These are phyloP conservation scores for Trachelus troglodyta DNA, from an alignment of 2,888 invertebrate genomes.

Conservation along the genomic window DNA sequence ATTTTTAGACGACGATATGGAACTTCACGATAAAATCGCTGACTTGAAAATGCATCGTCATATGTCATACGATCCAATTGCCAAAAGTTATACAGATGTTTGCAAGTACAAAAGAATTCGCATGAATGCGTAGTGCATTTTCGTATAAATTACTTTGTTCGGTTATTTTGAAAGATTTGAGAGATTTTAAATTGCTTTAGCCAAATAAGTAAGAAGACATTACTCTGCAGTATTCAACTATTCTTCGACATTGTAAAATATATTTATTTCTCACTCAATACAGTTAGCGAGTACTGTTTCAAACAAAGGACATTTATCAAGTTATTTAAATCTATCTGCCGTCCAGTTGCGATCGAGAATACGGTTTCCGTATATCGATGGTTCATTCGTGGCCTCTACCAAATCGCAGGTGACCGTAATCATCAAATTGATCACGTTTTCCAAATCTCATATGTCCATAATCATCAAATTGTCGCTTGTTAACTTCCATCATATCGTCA, in stretches of 20 bases:
- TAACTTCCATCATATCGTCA: slow-evolving; percentile 66
- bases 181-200: neutral
- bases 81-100: slow-evolving; percentile 20
- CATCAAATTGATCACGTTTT: slow-evolving; percentile 77
- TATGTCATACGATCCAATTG: slow-evolving; percentile 23
- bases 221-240: neutral
- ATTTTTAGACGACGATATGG: slow-evolving; percentile 49
- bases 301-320: neutral
- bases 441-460: slow-evolving; percentile 74
- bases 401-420: slow-evolving; percentile 81
- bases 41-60: slow-evolving; percentile 34
- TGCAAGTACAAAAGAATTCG: neutral
- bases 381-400: slow-evolving; percentile 68
- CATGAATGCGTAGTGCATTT: neutral
- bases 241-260: slow-evolving; percentile 1
- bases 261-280: neutral
- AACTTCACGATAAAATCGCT: slow-evolving; percentile 39
- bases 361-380: neutral
- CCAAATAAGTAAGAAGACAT: neutral
- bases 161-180: neutral
- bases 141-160: neutral
- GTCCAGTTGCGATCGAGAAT: neutral
- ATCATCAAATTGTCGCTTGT: slow-evolving; percentile 71
- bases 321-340: neutral
- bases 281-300: neutral